These are phyloP conservation scores for Ictalurus punctatus DNA, from an alignment of 2,113 vertebrate species.

Conservation along the genomic window DNA sequence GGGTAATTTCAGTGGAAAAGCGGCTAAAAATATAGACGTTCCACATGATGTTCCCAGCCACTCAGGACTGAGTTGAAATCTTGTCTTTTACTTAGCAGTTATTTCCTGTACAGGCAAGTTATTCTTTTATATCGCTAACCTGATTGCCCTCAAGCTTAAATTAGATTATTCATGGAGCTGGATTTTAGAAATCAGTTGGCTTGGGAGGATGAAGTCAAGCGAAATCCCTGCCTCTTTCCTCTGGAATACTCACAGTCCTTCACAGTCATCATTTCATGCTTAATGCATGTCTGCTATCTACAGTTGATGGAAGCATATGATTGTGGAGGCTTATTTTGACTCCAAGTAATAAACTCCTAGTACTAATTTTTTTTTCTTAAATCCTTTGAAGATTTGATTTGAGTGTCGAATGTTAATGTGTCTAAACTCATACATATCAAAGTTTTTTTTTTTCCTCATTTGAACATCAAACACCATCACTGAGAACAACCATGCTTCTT, in stretches of 20 bases:
- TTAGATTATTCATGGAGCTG: conserved; percentile 47
- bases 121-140: conserved; percentile 21
- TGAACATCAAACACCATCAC: neutral
- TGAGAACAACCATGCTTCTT: neutral
- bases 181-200: conserved; percentile 8
- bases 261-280: conserved; percentile 16
- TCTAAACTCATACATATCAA: neutral
- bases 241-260: conserved; percentile 12
- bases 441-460: neutral
- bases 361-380: neutral
- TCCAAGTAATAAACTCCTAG: neutral
- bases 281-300: neutral
- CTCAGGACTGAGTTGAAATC: neutral
- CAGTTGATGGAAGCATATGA: conserved; percentile 15
- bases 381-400: neutral
- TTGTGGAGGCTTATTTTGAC: conserved; percentile 21
- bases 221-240: conserved; percentile 12
- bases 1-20: too few species aligned
- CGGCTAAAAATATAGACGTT: neutral
- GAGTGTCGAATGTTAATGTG: neutral
- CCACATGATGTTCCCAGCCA: neutral
- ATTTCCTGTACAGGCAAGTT: conserved; percentile 35
- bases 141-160: conserved; percentile 37
- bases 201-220: conserved; percentile 10
- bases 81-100: conserved; percentile 23